A percentile compares a stretch with the other conserved stretches of the same genome.
These are phyloP conservation scores for Amyelois transitella DNA, from an alignment of 1,140 invertebrate species.

Conservation along the genomic window DNA sequence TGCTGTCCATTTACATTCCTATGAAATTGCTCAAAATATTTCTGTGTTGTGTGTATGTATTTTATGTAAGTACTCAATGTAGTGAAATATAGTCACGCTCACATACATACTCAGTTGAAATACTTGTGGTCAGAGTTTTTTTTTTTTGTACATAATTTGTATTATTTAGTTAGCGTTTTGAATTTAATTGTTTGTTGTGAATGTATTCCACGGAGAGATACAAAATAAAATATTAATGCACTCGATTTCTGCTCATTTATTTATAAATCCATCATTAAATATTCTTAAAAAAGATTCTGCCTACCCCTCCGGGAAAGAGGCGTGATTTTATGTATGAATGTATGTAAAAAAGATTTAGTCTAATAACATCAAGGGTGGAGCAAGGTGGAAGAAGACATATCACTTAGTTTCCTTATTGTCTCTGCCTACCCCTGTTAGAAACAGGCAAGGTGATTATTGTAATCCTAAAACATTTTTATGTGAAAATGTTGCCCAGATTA, in stretches of 20 bases:
- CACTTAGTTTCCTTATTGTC: too few species aligned
- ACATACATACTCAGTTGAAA: conserved; percentile 53
- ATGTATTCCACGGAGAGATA: conserved; percentile 58
- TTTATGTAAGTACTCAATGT: conserved; percentile 39
- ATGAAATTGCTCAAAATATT: conserved; percentile 50
- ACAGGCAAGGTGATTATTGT: too few species aligned
- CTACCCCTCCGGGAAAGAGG: too few species aligned
- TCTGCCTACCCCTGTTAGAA: too few species aligned
- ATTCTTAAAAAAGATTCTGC: too few species aligned
- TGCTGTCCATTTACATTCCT: conserved; percentile 20
- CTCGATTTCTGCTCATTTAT: conserved; percentile 28
- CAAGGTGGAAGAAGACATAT: too few species aligned
- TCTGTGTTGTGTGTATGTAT: conserved; percentile 17
- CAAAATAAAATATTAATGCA: conserved; percentile 68
- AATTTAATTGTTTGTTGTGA: conserved; percentile 41
- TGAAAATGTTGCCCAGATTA: too few species aligned
- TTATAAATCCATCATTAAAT: too few species aligned
- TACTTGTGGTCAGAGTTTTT: conserved; percentile 35
- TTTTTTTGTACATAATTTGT: conserved; percentile 58
- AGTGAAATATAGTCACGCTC: conserved; percentile 45
- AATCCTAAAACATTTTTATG: too few species aligned
- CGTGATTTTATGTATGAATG: too few species aligned
- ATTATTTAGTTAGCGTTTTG: conserved; percentile 56
- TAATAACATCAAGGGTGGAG: too few species aligned
- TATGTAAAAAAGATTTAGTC: too few species aligned